A percentile compares a stretch with the other conserved stretches of the same genome.
These are phyloP conservation scores for Balearica regulorum DNA, from an alignment of 2,797 vertebrate species.

Conservation along the genomic window DNA sequence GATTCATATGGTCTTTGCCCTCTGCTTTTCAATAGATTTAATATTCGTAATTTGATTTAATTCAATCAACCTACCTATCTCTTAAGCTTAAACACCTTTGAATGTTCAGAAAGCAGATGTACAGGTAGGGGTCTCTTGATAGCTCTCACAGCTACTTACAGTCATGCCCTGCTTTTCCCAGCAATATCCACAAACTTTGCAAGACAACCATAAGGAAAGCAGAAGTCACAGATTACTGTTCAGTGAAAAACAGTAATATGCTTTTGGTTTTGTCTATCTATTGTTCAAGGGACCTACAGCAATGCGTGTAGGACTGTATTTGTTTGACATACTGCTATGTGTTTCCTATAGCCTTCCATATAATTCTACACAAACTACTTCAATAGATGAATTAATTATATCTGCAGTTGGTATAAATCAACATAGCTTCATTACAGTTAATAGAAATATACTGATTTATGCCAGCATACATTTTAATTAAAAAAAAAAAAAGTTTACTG, in stretches of 20 bases:
- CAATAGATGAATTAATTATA: neutral
- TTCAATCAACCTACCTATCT: neutral
- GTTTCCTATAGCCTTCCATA: neutral
- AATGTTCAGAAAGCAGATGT: neutral
- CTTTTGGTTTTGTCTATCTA: neutral
- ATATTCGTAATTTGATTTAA: neutral
- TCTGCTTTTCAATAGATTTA: neutral
- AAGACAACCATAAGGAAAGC: neutral
- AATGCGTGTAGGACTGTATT: neutral
- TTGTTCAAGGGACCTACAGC: neutral
- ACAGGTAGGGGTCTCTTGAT: neutral
- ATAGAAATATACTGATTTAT: neutral
- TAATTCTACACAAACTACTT: neutral
- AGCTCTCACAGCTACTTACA: neutral
- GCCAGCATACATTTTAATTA: neutral
- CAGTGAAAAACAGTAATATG: neutral
- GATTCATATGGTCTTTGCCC: neutral
- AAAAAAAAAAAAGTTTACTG: neutral
- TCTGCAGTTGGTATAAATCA: constrained; percentile 5
- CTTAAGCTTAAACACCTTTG: neutral
- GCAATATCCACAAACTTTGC: neutral
- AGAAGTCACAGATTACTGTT: neutral
- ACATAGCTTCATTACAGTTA: neutral
- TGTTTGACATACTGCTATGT: neutral
- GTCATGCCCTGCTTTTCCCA: neutral